phyloP scores from a whole-genome alignment of 2,113 vertebrate genomes.

The Laticauda laticaudata region DNA sequence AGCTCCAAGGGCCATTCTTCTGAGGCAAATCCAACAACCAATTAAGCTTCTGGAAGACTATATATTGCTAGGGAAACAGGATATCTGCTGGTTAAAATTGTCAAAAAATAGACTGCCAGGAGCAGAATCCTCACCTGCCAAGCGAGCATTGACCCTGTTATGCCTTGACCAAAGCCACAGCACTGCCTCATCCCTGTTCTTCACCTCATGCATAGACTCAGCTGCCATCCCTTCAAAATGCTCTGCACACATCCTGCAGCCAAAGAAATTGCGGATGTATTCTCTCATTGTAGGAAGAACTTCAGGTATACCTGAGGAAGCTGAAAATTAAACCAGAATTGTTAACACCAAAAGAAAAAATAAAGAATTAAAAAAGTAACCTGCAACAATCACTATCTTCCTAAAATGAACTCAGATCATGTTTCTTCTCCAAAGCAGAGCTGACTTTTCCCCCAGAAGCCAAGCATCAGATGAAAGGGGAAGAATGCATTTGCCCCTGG shows the following conservation, averaged over 20 bases:
- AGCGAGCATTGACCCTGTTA: constrained; percentile 86
- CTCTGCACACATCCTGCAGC: constrained; percentile 80
- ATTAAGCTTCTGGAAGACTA: background rate
- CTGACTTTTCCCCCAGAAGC: background rate
- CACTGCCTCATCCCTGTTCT: constrained; percentile 48
- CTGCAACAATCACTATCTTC: background rate
- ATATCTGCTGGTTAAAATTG: background rate
- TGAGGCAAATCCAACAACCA: background rate
- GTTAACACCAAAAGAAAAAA: background rate
- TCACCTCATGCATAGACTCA: constrained; percentile 70
- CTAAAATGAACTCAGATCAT: background rate
- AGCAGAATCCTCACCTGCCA: constrained; percentile 77
- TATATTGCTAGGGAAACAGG: background rate
- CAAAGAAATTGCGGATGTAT: constrained; percentile 84
- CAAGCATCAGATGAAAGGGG: background rate
- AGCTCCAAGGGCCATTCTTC: background rate
- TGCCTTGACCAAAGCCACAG: constrained; percentile 91
- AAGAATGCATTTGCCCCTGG: background rate
- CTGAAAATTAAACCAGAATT: background rate
- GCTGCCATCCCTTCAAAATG: constrained; percentile 89
- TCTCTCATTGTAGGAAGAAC: constrained; percentile 79
- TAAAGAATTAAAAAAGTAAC: no score
- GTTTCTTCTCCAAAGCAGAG: background rate
- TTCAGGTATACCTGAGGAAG: constrained; percentile 71
- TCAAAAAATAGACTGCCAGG: background rate